Evolutionary conservation across 2,797 vertebrate species (phyloP), one percentile per base, ranked within the genome.

Genomic region (Eulemur mongoz): DNA sequence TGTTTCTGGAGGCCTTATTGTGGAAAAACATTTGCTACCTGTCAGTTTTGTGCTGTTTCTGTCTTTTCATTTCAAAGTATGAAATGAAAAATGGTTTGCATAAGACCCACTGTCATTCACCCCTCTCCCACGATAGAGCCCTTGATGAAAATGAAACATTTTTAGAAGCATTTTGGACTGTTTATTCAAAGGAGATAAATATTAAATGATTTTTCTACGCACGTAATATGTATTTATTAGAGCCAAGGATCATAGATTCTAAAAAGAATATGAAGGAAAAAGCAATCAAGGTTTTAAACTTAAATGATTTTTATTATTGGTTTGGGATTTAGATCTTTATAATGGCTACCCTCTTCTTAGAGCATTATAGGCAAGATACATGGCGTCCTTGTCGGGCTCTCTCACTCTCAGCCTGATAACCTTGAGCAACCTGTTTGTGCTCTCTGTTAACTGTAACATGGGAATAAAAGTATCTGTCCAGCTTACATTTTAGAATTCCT

Each of bases 161-260:
- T 92, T 91, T 96, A 72, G 61, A 86, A 94, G 89, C 2, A 50
- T 87, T 97, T 94, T 84, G n/a, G 70, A 45, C 20, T 54, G 10
- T 90, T 89, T 91, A 93, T 89, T 27, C 32, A 92, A 95, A 76
- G 72, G 52, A 89, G 32, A 87, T 93, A 93, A 78, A 76, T 78
- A 95, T 57, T 75, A 94, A 96, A 91, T 69, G 48, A 80, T 84
- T 94, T 95, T 48, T 96, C n/a, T 65, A 32, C 48, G 59, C 93
- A 84, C 27, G 43, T 63, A 80, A 54, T 80, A 84, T 75, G 27
- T 89, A 43, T 76, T 9, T 78, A 43, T 91, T 82, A 96, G 96
- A 88, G 35, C 52, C 59, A 96, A 95, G 40, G 14, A 81, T 45
- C 32, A 72, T 25, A 52, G 70, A 86, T 80, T 70, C 38, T 50